phyloP scores from a whole-genome alignment of 2,797 vertebrate species.

The Peromyscus nudipes region DNA sequence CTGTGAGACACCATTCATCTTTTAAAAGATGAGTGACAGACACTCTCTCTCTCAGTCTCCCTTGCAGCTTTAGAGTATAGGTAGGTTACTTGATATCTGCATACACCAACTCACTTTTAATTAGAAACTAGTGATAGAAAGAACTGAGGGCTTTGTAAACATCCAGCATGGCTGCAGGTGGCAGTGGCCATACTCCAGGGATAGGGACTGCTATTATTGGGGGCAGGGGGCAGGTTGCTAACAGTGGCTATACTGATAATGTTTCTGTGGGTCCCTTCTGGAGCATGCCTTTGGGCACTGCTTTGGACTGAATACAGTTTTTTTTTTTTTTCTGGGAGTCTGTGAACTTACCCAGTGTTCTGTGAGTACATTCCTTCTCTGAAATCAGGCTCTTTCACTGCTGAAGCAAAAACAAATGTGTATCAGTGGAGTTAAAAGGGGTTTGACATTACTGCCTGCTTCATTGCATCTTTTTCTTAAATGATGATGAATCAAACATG shows the following conservation, averaged over 20 bases:
- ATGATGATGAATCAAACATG: conserved; percentile 67
- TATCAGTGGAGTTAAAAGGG: conserved; percentile 38
- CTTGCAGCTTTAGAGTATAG: conserved; percentile 4
- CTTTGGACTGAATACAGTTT: background rate
- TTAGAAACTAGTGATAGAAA: conserved; percentile 1
- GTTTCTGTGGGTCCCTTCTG: background rate
- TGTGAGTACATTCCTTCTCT: background rate
- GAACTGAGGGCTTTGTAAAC: background rate
- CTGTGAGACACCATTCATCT: background rate
- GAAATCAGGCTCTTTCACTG: background rate
- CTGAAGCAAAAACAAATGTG: conserved; percentile 12
- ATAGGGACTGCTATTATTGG: background rate
- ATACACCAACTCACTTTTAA: background rate
- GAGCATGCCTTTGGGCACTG: background rate
- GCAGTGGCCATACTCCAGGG: background rate
- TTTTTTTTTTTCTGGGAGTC: background rate
- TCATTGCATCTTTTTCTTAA: conserved; percentile 68
- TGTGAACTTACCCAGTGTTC: background rate
- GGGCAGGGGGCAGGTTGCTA: background rate
- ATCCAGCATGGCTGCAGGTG: background rate
- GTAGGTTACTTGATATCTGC: background rate
- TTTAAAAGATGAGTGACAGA: background rate
- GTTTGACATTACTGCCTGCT: conserved; percentile 69
- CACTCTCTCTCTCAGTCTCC: background rate
- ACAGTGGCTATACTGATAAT: too few species aligned